Evolutionary conservation across 2,888 invertebrate species (phyloP), one percentile per base, ranked within the genome.

Genomic region (Acrobasis suavella): DNA sequence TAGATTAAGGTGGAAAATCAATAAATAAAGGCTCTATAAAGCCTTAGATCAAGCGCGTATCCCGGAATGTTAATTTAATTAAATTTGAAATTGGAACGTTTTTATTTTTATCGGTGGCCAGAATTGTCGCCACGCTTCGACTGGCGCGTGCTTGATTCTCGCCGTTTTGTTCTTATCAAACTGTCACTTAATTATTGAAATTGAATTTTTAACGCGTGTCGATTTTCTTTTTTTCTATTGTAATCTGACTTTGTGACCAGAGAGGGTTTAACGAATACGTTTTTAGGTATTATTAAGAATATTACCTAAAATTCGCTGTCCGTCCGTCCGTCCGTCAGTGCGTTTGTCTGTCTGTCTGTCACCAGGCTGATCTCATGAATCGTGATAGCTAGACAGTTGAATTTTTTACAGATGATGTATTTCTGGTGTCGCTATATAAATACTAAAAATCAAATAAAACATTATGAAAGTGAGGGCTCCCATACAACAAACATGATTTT

Each of bases 41-140:
- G 22, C 56, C 22, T 78, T 82, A 78, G 77, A 77, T 76, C 75
- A 72, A 76, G 76, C 71, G 75, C 75, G 74, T 74, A 79, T 76
- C 74, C 72, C 68, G 83, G 87, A 89, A 89, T 91, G 87, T 84
- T 89, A 86, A 91, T 91, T 91, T 87, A 91, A 91, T 91, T 91
- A 91, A 89, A 91, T 85, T 80, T 79, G 82, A 80, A 80, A 80
- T 80, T 79, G 81, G 80, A 80, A 80, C 78, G 79, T 75, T 82
- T 81, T 85, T 87, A 87, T 89, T 82, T 81, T 85, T 87, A 87
- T 89, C 87, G 79, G 65, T 65, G 65, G 72, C 86, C 85, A 83
- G 83, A 82, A 88, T 86, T 87, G 87, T 78, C 79, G 88, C 81
- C 85, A 87, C 89, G 88, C 85, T 81, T 76, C 82, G 83, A 81